Evolutionary conservation across 1,140 invertebrate species (phyloP), one percentile per base, ranked within the genome.

Genomic region (Drosophila arawakana): DNA sequence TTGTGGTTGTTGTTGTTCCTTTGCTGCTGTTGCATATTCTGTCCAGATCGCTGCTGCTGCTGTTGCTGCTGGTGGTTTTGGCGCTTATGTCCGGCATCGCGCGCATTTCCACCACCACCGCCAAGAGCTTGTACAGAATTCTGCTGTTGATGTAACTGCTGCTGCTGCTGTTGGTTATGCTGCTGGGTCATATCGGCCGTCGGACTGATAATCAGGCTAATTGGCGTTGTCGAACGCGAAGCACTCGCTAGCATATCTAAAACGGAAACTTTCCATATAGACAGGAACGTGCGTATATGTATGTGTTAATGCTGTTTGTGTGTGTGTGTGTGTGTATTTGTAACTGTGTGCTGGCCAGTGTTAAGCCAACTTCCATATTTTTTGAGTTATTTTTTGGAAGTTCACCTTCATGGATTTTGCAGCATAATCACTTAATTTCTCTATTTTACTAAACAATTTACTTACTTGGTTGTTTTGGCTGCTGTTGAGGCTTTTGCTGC

Each of bases 121-220:
- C 25, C 74, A 13, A 76, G 86, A 79, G 86, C 72, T 75, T 92
- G 80, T 30, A 49, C 68, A 46, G 76, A 47, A 73, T 85, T 78
- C 43, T 78, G 90, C 61, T 73, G 72, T n/a, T 76, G 68, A 21
- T 70, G 50, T 11, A 52, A 58, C 13, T 72, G 92, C 66, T 76
- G 78, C 76, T 80, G 74, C 37, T 78, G 63, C 50, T 90, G 88
- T 68, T 93, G 89, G 85, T 85, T 92, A 80, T 95, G 94, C 93
- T 98, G 97, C 57, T 95, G 95, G 68, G 95, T 95, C 91, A 97
- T 96, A 92, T 98, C 97, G 66, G 95, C 95, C 4, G 97, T 97
- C 44, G 97, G 96, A 76, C 96, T 96, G 93, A 97, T 96, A 88
- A 95, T 90, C 63, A 95, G 92, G 60, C 95, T 94, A 34, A 95